These are phyloP conservation scores for Stichopus chloronotus DNA, from an alignment of 35 echinoderm and acorn worm species.

Conservation along the genomic window DNA sequence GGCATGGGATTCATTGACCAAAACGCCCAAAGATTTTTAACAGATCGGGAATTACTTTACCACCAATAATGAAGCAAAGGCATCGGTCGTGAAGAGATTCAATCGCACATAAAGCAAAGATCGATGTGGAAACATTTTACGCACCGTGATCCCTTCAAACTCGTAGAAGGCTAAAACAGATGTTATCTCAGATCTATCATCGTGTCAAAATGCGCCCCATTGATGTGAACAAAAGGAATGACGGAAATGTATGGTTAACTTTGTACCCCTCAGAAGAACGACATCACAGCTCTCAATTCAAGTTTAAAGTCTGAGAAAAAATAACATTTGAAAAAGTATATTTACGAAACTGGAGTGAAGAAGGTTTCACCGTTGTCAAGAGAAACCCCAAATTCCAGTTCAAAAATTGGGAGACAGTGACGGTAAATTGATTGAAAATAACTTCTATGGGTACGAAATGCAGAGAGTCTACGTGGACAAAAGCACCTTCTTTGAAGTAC, in stretches of 20 bases:
- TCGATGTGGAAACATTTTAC: conserved; percentile 59
- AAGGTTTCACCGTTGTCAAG: conserved; percentile 47
- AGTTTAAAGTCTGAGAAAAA: background rate
- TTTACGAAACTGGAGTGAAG: conserved; percentile 60
- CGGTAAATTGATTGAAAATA: conserved; percentile 44
- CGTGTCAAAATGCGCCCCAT: conserved; percentile 51
- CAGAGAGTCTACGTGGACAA: too few species aligned
- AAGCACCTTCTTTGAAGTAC: conserved; percentile 17
- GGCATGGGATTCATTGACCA: too few species aligned
- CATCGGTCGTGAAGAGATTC: conserved; percentile 65
- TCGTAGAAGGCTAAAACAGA: conserved; percentile 22
- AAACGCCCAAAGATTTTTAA: too few species aligned
- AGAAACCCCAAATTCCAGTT: conserved; percentile 45
- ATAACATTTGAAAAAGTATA: conserved; percentile 55
- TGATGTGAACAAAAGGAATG: conserved; percentile 35
- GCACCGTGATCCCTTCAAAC: background rate
- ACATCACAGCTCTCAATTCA: background rate
- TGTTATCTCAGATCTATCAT: conserved; percentile 59
- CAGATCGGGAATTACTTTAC: too few species aligned
- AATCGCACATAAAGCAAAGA: conserved; percentile 55
- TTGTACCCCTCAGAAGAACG: background rate
- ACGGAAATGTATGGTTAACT: background rate
- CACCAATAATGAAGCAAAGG: conserved; percentile 77
- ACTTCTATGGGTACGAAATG: too few species aligned
- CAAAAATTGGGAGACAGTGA: conserved; percentile 50